Evolutionary conservation across 2,797 vertebrate species (phyloP).

Genomic region (Channallabes apus): DNA sequence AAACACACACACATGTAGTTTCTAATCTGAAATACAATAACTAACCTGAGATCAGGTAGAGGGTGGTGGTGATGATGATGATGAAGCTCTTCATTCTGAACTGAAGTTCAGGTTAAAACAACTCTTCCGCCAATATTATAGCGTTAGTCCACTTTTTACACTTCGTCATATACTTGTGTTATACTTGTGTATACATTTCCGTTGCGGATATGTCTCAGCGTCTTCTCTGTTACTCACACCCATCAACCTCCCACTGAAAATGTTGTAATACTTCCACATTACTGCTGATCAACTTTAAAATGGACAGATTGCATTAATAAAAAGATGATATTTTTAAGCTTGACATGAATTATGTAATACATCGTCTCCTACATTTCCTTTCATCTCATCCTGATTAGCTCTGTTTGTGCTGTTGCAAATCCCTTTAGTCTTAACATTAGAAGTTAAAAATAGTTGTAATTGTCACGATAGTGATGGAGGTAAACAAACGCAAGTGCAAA

Average conservation of each 20-base stretch:
- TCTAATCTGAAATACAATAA: not conserved
- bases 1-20: not conserved
- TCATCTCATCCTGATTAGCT: not conserved
- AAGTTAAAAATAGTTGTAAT: too few species aligned
- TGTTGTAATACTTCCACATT: not conserved
- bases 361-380: too few species aligned
- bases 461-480: too few species aligned
- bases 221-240: not conserved
- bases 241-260: not conserved
- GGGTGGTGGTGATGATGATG: not conserved
- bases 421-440: not conserved
- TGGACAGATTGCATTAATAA: not conserved
- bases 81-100: slow-evolving; percentile 10
- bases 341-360: not conserved
- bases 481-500: not conserved
- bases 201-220: not conserved
- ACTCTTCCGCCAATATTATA: not conserved
- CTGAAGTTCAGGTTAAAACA: not conserved
- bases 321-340: not conserved
- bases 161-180: not conserved
- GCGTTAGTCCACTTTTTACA: not conserved
- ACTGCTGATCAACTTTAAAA: not conserved
- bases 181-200: not conserved
- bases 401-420: not conserved
- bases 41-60: slow-evolving; percentile 17